Percentiles rank a stretch among this genome's conserved stretches.
Evolutionary conservation across 2,113 vertebrate genomes (phyloP).

Genomic region (Bubo bubo): DNA sequence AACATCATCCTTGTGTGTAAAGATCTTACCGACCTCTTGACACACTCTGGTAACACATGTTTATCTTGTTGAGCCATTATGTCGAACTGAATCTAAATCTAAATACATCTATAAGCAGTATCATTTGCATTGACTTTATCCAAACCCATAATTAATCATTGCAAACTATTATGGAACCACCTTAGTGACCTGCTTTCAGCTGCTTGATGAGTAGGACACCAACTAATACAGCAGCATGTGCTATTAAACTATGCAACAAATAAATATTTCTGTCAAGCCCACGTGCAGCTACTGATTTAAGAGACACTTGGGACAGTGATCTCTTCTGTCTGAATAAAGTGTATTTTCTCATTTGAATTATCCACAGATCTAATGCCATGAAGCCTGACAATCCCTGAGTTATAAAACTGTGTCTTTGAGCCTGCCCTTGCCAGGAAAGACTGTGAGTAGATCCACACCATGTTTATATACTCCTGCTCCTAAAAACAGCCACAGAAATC

Average conservation of each 20-base stretch:
- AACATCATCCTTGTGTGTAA: not conserved
- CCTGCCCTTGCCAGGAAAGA: not conserved
- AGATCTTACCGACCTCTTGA: not conserved
- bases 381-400: not conserved
- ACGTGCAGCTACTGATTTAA: not conserved
- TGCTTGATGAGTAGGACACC: not conserved
- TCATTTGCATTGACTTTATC: not conserved
- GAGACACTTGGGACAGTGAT: not conserved
- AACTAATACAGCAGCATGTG: not conserved
- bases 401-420: not conserved
- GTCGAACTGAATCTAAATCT: not conserved
- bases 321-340: not conserved
- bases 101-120: not conserved
- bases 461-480: not conserved
- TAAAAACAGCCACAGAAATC: slow-evolving; percentile 20
- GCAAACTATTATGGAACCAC: slow-evolving; percentile 5
- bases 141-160: not conserved
- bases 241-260: slow-evolving; percentile 12
- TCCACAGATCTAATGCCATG: not conserved
- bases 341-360: not conserved
- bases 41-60: not conserved
- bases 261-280: not conserved
- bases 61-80: not conserved
- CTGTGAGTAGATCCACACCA: not conserved
- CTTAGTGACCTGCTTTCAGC: not conserved